Conservation (phyloP, 2,797 vertebrate species). For the Poliocrania exsul region DNA sequence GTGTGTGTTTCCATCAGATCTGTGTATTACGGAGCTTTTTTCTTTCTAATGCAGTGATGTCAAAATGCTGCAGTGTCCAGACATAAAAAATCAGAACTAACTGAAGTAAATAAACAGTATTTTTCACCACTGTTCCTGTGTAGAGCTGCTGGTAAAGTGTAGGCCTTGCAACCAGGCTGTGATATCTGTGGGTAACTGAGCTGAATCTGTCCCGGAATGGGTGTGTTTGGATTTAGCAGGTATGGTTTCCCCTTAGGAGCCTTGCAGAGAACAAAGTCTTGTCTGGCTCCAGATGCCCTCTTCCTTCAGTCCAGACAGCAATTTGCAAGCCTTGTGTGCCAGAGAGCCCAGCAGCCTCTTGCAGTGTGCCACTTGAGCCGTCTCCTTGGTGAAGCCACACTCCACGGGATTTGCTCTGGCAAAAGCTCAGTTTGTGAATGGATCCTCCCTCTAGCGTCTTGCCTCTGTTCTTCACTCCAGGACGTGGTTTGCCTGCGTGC, state of each 20-base stretch:
- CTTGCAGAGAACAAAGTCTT: background rate
- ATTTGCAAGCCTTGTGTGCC: background rate
- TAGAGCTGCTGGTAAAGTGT: background rate
- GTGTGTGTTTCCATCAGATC: background rate
- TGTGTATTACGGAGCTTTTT: background rate
- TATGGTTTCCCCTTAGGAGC: background rate
- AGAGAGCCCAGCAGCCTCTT: background rate
- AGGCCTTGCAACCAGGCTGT: background rate
- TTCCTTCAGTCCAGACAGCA: background rate
- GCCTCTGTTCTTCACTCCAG: slow-evolving; percentile 14
- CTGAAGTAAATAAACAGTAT: background rate
- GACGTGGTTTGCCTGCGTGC: background rate
- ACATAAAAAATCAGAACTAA: background rate
- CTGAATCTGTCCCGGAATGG: background rate
- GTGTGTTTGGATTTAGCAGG: background rate
- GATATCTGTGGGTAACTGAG: background rate
- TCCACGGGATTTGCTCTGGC: slow-evolving; percentile 26
- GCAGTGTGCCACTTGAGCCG: background rate
- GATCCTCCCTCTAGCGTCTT: slow-evolving; percentile 44
- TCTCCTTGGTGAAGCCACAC: slow-evolving; percentile 22
- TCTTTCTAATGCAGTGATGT: background rate
- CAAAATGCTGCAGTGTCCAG: background rate
- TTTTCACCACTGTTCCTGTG: background rate
- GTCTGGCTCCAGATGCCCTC: background rate
- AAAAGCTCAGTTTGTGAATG: background rate